Evolutionary conservation across 2,888 invertebrate species (phyloP), one percentile per base, ranked within the genome.

Genomic region (Orthosia gracilis): DNA sequence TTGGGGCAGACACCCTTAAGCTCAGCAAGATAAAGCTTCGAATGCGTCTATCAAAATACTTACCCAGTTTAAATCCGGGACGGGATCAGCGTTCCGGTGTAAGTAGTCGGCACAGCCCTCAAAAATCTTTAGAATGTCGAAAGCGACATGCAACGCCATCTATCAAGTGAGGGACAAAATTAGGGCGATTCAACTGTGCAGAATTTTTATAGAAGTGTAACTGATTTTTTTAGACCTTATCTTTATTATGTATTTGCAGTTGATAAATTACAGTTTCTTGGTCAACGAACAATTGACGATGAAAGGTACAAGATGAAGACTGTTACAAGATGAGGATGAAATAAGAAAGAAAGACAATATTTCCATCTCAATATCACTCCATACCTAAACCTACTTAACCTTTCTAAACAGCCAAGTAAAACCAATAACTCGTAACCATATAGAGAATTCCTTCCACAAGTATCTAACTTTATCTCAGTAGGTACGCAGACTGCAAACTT

Each of bases 61-160:
- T 45, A 52, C 4, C 13, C 0, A 18, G 15, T 49, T 47, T 15
- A 47, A 52, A 66, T 66, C 13, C 13, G n/a, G n/a, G 47, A 17
- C 23, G 0, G 26, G 23, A 61, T 67, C n/a, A n/a, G n/a, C n/a
- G n/a, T n/a, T n/a, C 9, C 50, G 3, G 18, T 58, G n/a, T 54
- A 2, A 5, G 26, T n/a, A 47, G 1, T 15, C 15, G 17, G 13
- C 52, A 12, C 17, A 23, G 47, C 12, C 12, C 9, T 62, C n/a
- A 49, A 75, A 76, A 52, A 49, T 70, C 23, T 61, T 49, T 31
- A 52, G 0, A 70, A 64, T 59, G 11, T 54, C 59, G 11, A 15
- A 65, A 76, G 63, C 7, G 12, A 52, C 76, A 18, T 15, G 21
- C 45, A 80, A 7, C 69, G 80, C 80, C 80, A 80, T 80, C 80